Conservation (phyloP, 2,888 invertebrate genomes). For the Ectobius pallidus region DNA sequence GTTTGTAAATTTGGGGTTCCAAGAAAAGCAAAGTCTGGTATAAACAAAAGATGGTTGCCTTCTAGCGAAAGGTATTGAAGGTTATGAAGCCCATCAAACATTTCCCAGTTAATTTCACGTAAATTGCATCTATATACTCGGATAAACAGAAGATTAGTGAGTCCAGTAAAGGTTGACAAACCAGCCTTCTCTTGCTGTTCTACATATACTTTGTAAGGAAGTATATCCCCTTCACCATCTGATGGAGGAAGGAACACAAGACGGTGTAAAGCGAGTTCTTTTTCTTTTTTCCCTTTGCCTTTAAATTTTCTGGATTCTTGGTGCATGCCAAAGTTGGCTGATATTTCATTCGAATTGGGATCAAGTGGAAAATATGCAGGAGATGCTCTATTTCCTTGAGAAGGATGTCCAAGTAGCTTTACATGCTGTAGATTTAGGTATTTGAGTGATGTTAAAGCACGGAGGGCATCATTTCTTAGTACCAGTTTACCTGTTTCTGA, state of each 20-base stretch:
- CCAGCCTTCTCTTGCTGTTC: slow-evolving; percentile 58
- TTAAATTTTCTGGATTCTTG: background rate
- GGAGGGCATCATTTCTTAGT: slow-evolving; percentile 50
- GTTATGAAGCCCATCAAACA: slow-evolving; percentile 68
- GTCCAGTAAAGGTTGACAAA: slow-evolving; percentile 57
- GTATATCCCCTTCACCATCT: slow-evolving; percentile 57
- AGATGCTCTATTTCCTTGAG: slow-evolving; percentile 34
- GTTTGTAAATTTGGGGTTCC: slow-evolving; percentile 67
- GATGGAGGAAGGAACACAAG: slow-evolving; percentile 41
- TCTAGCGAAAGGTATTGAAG: slow-evolving; percentile 68
- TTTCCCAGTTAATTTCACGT: slow-evolving; percentile 68
- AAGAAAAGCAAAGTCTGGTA: slow-evolving; percentile 72
- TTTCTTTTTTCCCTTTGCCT: background rate
- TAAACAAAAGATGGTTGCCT: slow-evolving; percentile 65
- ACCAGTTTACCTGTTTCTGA: slow-evolving; percentile 8
- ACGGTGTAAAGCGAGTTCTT: background rate
- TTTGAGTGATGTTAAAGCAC: slow-evolving; percentile 52
- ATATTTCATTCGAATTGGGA: slow-evolving; percentile 28
- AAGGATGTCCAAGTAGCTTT: slow-evolving; percentile 51
- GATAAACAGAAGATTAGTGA: slow-evolving; percentile 62
- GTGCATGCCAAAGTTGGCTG: background rate
- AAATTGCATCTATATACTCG: slow-evolving; percentile 66
- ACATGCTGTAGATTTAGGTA: slow-evolving; percentile 62
- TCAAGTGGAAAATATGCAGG: slow-evolving; percentile 29
- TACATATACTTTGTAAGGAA: slow-evolving; percentile 69